phyloP scores from a whole-genome alignment of 1,140 invertebrate genomes.

The Dreissena polymorpha region DNA sequence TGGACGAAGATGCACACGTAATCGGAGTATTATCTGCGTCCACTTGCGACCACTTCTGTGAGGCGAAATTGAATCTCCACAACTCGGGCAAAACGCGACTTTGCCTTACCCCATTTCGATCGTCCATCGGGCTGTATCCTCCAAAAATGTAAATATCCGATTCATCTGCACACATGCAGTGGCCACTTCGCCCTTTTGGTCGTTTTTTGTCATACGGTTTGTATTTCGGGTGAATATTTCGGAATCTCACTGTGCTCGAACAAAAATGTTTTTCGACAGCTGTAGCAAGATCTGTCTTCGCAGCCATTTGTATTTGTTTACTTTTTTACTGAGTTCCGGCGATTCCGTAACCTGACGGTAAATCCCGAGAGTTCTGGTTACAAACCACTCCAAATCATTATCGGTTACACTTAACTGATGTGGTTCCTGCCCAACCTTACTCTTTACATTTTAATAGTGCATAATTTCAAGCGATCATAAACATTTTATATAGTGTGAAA shows the following conservation, averaged over 20 bases:
- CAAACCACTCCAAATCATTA: too few species aligned
- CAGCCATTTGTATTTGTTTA: slow-evolving; percentile 34
- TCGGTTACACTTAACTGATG: too few species aligned
- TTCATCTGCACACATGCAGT: slow-evolving; percentile 59
- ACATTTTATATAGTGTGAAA: too few species aligned
- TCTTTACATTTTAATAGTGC: too few species aligned
- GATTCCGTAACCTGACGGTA: too few species aligned
- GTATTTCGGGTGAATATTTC: slow-evolving; percentile 16
- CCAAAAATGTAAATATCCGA: slow-evolving; percentile 62
- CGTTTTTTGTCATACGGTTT: slow-evolving; percentile 35
- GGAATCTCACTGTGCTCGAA: slow-evolving; percentile 31
- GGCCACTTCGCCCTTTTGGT: slow-evolving; percentile 60
- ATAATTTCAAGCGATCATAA: too few species aligned
- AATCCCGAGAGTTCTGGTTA: too few species aligned
- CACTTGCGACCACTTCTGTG: slow-evolving; percentile 56
- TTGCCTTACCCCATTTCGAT: slow-evolving; percentile 20
- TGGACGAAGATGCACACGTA: slow-evolving; percentile 58
- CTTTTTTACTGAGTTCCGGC: background rate
- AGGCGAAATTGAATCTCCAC: slow-evolving; percentile 64
- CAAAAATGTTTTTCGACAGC: slow-evolving; percentile 7
- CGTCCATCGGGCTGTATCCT: slow-evolving; percentile 57
- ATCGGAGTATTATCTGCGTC: slow-evolving; percentile 40
- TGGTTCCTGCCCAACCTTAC: too few species aligned
- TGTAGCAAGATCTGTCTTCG: background rate
- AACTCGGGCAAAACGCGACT: slow-evolving; percentile 57